phyloP scores from a whole-genome alignment of 1,140 invertebrate genomes.

The Atta texana region DNA sequence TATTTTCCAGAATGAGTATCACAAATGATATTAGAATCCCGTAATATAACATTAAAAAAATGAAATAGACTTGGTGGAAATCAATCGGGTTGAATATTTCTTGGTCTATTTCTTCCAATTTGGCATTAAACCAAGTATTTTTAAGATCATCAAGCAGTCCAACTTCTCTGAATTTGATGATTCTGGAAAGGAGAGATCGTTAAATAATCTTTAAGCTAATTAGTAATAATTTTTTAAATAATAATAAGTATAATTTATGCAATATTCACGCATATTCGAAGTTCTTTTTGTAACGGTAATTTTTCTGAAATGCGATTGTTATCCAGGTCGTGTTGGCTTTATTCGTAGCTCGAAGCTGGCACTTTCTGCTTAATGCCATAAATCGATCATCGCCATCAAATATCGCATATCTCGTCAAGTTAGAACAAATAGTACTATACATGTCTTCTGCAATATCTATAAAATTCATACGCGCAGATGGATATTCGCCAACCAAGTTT shows the following conservation, averaged over 20 bases:
- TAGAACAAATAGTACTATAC: slow-evolving; percentile 48
- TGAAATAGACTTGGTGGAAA: slow-evolving; percentile 69
- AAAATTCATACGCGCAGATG: background rate
- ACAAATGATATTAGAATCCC: slow-evolving; percentile 60
- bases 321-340: slow-evolving; percentile 66
- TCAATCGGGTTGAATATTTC: slow-evolving; percentile 63
- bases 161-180: slow-evolving; percentile 70
- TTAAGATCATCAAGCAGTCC: slow-evolving; percentile 66
- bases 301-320: slow-evolving; percentile 57
- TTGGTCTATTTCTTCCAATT: background rate
- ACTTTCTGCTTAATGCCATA: slow-evolving; percentile 38
- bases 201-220: background rate
- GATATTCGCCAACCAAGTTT: background rate
- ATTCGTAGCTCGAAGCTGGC: slow-evolving; percentile 28
- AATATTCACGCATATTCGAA: slow-evolving; percentile 71
- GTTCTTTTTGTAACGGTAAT: slow-evolving; percentile 65
- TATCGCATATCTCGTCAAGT: slow-evolving; percentile 49
- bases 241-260: background rate
- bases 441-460: slow-evolving; percentile 14
- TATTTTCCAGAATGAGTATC: slow-evolving; percentile 63
- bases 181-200: slow-evolving; percentile 28
- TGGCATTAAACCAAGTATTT: slow-evolving; percentile 67
- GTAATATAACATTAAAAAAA: slow-evolving; percentile 56
- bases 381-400: slow-evolving; percentile 64
- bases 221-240: background rate